A percentile compares a stretch with the other conserved stretches of the same genome.
Evolutionary conservation across 2,113 vertebrate species (phyloP).

Genomic region (Blennius ocellaris): DNA sequence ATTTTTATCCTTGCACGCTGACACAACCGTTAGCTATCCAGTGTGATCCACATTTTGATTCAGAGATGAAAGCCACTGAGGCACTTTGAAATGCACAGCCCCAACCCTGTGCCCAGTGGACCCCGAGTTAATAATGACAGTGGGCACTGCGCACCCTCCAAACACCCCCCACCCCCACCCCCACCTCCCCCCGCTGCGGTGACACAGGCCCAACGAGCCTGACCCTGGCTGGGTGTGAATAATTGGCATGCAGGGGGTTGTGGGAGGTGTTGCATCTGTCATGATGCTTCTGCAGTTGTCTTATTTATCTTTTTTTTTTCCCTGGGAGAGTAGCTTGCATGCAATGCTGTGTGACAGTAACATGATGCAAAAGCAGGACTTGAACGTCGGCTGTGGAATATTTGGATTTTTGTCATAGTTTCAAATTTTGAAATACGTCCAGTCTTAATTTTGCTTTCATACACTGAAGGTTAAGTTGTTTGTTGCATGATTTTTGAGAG

Average conservation of each 20-base stretch:
- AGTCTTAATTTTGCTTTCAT: too few relatives aligned
- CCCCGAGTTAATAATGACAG: conserved; percentile 78
- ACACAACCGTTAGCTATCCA: conserved; percentile 75
- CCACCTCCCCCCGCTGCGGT: conserved; percentile 45
- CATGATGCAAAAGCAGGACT: conserved; percentile 23
- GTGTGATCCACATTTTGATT: conserved; percentile 81
- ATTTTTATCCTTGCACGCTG: conserved; percentile 75
- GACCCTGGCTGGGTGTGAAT: conserved; percentile 78
- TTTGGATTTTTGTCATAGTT: neutral
- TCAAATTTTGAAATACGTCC: too few relatives aligned
- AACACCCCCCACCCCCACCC: conserved; percentile 34
- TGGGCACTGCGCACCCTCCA: conserved; percentile 68
- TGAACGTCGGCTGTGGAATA: neutral
- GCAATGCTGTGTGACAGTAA: conserved; percentile 20
- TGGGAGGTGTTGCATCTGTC: conserved; percentile 78
- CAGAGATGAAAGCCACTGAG: conserved; percentile 79
- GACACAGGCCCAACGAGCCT: conserved; percentile 74
- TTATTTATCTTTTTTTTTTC: conserved; percentile 67
- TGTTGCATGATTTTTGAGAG: neutral
- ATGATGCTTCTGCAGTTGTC: conserved; percentile 69
- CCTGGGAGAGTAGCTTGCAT: conserved; percentile 52
- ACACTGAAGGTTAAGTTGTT: too few relatives aligned
- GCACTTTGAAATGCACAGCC: conserved; percentile 80
- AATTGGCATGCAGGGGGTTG: conserved; percentile 75
- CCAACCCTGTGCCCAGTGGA: conserved; percentile 72